A percentile compares a stretch with the other conserved stretches of the same genome.
phyloP scores from a whole-genome alignment of 1,140 invertebrate species.

The Dendroctonus ponderosae region DNA sequence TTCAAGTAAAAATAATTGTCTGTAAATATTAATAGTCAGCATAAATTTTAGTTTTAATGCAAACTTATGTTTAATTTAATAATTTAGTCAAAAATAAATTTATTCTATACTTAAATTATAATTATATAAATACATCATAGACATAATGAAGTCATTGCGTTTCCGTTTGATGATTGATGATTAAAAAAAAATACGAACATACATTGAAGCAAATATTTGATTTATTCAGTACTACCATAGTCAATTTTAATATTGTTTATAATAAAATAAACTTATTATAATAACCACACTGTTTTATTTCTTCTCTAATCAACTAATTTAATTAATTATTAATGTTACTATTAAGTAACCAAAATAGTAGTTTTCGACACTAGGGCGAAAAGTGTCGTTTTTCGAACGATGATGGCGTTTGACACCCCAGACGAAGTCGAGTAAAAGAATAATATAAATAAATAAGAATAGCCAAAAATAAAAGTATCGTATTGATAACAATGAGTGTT shows the following conservation, averaged over 20 bases:
- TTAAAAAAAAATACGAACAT: slow-evolving; percentile 19
- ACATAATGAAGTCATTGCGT: slow-evolving; percentile 45
- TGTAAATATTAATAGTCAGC: slow-evolving; percentile 44
- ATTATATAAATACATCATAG: slow-evolving; percentile 46
- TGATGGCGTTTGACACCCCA: too few species aligned
- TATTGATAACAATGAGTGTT: too few species aligned
- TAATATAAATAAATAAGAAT: too few species aligned
- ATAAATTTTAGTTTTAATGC: slow-evolving; percentile 41
- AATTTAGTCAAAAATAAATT: slow-evolving; percentile 46
- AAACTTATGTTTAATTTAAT: slow-evolving; percentile 41
- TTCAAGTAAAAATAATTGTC: slow-evolving; percentile 46
- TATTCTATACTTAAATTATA: slow-evolving; percentile 49
- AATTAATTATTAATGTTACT: not conserved
- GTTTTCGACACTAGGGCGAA: too few species aligned
- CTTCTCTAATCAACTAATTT: not conserved
- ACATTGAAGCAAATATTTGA: slow-evolving; percentile 33
- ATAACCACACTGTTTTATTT: slow-evolving; percentile 28
- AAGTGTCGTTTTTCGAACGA: too few species aligned
- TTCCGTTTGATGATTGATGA: slow-evolving; percentile 36
- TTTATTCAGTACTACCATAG: slow-evolving; percentile 44
- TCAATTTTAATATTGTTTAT: slow-evolving; percentile 50
- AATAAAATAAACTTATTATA: slow-evolving; percentile 43
- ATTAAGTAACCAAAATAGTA: not conserved
- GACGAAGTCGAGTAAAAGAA: too few species aligned
- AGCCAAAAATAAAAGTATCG: too few species aligned